Evolutionary conservation across 2,888 invertebrate species (phyloP).

Genomic region (Rotaria socialis): DNA sequence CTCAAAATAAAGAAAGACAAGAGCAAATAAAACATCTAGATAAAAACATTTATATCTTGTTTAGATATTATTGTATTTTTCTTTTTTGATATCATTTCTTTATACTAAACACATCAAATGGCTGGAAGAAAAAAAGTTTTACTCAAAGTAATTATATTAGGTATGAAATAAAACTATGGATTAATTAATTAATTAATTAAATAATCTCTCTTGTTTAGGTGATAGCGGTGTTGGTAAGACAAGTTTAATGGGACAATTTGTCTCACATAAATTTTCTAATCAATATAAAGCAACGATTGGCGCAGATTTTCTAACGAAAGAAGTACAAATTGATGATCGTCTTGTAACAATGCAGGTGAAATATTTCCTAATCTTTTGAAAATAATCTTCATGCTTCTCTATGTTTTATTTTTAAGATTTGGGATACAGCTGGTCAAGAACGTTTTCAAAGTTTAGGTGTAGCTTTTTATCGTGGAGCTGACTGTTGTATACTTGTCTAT

Average conservation of each 20-base stretch:
- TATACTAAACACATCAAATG: not conserved
- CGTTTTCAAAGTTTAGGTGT: slow-evolving; percentile 96
- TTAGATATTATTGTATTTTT: not conserved
- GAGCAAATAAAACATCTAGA: not conserved
- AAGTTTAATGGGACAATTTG: slow-evolving; percentile 99
- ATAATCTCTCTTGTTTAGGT: not conserved
- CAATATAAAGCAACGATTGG: slow-evolving; percentile 99
- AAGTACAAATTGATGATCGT: slow-evolving; percentile 88
- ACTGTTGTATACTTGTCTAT: slow-evolving; percentile 91
- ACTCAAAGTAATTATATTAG: slow-evolving; percentile 45
- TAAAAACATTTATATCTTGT: not conserved
- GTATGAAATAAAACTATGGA: slow-evolving; percentile 28
- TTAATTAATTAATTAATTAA: not conserved
- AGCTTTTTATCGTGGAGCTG: slow-evolving; percentile 97
- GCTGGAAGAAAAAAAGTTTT: slow-evolving; percentile 45
- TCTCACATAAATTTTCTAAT: slow-evolving; percentile 98
- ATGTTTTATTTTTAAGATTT: slow-evolving; percentile 67
- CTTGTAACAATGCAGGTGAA: slow-evolving; percentile 85
- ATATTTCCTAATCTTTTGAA: too few species aligned
- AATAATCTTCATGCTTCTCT: too few species aligned
- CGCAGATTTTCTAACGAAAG: slow-evolving; percentile 98
- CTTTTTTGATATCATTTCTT: not conserved
- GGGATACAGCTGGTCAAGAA: slow-evolving; percentile 99
- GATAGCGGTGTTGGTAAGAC: slow-evolving; percentile 84
- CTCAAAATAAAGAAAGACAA: not conserved